Base-by-base conservation (phyloP, 2,888 invertebrate species). In the Gandaritis pyraliata region DNA sequence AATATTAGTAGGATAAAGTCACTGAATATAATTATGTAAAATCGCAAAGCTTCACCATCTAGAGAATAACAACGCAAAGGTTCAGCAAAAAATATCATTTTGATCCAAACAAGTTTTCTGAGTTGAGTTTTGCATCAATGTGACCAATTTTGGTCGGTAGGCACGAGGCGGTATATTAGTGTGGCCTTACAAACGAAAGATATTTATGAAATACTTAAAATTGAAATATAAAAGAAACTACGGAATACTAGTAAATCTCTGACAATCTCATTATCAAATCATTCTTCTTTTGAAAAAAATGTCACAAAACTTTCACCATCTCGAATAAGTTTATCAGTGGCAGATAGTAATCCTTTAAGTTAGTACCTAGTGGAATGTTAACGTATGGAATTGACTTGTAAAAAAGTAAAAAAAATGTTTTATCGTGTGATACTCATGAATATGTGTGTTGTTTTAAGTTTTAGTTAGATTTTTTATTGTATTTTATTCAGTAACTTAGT, bases 401-500 rank as follows among this genome's bases (percentile, higher is more conserved):
- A 66, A 66, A 68, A 62, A 23, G 3, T 38, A 62, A 61, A 47
- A 65, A 68, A 69, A 75, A 72, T 64, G 72, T 70, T 72, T 77
- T 72, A 67, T 75, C 72, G 82, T 82, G 84, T 84, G 83, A 81
- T 84, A 82, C 76, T 80, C 77, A 79, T 63, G 71, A 71, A 75
- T 79, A 79, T 85, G 83, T 80, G 79, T 82, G 77, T 81, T 83
- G 59, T 72, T 68, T 67, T 74, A 72, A 78, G 72, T 68, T 67
- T 70, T 72, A 72, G 66, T 66, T 79, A 73, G 72, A 74, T 75
- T 72, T 76, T 74, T 77, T 74, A 72, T 39, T 72, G 56, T 67
- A 67, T 66, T 63, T 65, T 67, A 66, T 71, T 61, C 54, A 64
- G 61, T 62, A 65, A 72, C 69, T 69, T 71, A 54, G 69, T 72